A percentile compares a stretch with the other conserved stretches of the same genome.
phyloP scores from a whole-genome alignment of 2,888 invertebrate genomes.

The Orchestes rusci region DNA sequence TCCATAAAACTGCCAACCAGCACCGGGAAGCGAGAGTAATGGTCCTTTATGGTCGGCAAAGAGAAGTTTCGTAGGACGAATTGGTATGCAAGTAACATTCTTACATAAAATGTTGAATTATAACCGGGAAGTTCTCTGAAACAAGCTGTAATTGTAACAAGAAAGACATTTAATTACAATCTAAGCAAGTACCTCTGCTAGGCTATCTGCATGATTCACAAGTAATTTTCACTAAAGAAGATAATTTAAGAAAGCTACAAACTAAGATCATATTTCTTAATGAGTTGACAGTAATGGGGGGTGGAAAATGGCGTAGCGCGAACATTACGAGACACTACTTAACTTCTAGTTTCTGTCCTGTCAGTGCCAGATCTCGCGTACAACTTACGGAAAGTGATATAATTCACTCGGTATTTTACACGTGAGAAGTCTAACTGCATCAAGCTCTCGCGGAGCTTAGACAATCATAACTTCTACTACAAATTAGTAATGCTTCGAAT shows the following conservation, averaged over 20 bases:
- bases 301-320: slow-evolving; percentile 17
- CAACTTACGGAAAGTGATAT: slow-evolving; percentile 17
- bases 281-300: slow-evolving; percentile 15
- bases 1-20: slow-evolving; percentile 13
- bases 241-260: slow-evolving; percentile 15
- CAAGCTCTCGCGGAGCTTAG: slow-evolving; percentile 15
- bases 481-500: too few species aligned
- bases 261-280: slow-evolving; percentile 19
- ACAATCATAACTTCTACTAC: slow-evolving; percentile 16
- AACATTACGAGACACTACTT: slow-evolving; percentile 17
- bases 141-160: too few species aligned
- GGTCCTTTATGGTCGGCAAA: slow-evolving; percentile 8
- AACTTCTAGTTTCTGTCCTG: slow-evolving; percentile 20
- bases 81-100: too few species aligned
- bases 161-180: too few species aligned
- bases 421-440: slow-evolving; percentile 20
- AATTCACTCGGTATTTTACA: slow-evolving; percentile 20
- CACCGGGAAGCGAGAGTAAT: slow-evolving; percentile 5
- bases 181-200: too few species aligned
- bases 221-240: too few species aligned
- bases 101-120: too few species aligned
- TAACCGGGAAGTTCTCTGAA: too few species aligned
- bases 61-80: too few species aligned
- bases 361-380: slow-evolving; percentile 13
- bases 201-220: too few species aligned